Evolutionary conservation across 2,888 invertebrate genomes (phyloP).

Genomic region (Hetaerina titia): DNA sequence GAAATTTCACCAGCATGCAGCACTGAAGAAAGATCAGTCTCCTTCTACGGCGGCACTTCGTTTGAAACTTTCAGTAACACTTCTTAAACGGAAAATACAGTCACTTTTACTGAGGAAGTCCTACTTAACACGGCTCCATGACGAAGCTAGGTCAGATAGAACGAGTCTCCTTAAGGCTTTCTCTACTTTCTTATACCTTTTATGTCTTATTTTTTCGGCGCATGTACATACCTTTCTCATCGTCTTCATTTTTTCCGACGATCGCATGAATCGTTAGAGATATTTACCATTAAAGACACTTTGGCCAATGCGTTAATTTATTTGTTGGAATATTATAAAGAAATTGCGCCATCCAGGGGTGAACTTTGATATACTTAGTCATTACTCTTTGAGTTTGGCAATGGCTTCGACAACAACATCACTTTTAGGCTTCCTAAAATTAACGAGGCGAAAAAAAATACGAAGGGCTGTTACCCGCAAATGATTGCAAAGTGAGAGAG

Average conservation of each 20-base stretch:
- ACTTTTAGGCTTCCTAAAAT: too few species aligned
- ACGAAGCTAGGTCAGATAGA: constrained; percentile 39
- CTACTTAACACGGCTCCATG: constrained; percentile 8
- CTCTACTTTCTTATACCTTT: constrained; percentile 9
- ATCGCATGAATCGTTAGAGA: neutral
- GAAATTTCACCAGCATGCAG: neutral
- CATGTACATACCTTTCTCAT: neutral
- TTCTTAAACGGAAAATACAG: neutral
- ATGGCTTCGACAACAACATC: too few species aligned
- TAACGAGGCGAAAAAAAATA: too few species aligned
- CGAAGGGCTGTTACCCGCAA: too few species aligned
- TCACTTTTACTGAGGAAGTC: constrained; percentile 35
- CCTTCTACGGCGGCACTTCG: neutral
- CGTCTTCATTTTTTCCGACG: neutral
- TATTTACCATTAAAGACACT: neutral
- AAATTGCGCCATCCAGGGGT: too few species aligned
- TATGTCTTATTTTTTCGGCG: neutral
- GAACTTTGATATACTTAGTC: neutral
- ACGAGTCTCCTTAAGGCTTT: constrained; percentile 31
- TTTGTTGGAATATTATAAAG: neutral
- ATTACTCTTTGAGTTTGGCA: too few species aligned
- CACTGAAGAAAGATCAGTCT: neutral
- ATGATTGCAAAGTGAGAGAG: neutral
- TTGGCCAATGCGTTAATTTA: neutral
- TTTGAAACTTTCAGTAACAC: neutral